Evolutionary conservation across 2,797 vertebrate genomes (phyloP).

Genomic region (Echiichthys vipera): DNA sequence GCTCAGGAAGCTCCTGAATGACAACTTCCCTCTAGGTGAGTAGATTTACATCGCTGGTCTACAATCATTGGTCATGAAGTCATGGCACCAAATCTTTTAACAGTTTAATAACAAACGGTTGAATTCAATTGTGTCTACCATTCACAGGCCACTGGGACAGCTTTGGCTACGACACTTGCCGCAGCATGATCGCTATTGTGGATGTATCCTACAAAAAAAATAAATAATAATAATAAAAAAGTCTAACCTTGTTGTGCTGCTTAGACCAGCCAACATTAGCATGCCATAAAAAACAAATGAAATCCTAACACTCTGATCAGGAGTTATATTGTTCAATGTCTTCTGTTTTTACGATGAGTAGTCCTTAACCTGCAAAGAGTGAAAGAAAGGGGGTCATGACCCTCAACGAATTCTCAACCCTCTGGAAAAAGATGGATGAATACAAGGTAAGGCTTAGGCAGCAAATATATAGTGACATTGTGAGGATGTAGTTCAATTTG

Average conservation of each 20-base stretch:
- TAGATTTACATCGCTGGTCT: neutral
- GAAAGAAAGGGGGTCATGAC: constrained; percentile 36
- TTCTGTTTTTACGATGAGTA: neutral
- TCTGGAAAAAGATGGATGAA: constrained; percentile 58
- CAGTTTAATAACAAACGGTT: too few relatives aligned
- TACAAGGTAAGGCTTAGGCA: constrained; percentile 59
- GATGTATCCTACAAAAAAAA: constrained; percentile 58
- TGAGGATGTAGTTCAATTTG: neutral
- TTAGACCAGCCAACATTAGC: too few relatives aligned
- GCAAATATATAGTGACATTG: neutral
- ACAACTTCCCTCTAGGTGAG: constrained; percentile 60
- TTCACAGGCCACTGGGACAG: constrained; percentile 24
- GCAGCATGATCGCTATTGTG: constrained; percentile 45
- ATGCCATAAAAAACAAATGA: neutral
- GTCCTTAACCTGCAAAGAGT: constrained; percentile 53
- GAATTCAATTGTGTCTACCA: neutral
- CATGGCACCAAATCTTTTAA: neutral
- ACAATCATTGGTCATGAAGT: neutral
- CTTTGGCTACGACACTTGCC: constrained; percentile 52
- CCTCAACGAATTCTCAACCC: constrained; percentile 44
- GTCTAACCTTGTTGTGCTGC: too few relatives aligned
- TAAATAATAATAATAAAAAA: too few relatives aligned
- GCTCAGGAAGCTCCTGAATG: constrained; percentile 63
- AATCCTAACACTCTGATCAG: neutral
- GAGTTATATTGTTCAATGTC: neutral